Percentiles rank a stretch among this genome's conserved stretches.
Evolutionary conservation across 2,888 invertebrate species (phyloP).

Genomic region (Cylindroiulus punctatus): DNA sequence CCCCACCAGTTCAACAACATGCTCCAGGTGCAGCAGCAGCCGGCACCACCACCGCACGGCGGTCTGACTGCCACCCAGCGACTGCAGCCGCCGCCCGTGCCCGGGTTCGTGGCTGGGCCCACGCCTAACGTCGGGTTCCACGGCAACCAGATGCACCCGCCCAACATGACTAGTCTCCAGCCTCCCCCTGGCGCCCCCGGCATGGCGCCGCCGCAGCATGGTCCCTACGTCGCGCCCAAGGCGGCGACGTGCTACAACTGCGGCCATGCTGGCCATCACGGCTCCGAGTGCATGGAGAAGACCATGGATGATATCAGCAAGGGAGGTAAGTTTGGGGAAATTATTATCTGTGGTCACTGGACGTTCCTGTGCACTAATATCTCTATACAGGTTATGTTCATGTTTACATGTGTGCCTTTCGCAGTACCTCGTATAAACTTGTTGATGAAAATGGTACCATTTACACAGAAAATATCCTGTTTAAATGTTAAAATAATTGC

Average conservation of each 20-base stretch:
- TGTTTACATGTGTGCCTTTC: too few relatives aligned
- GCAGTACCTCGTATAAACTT: too few relatives aligned
- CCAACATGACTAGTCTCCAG: not conserved
- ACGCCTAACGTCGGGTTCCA: constrained; percentile 58
- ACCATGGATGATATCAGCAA: constrained; percentile 91
- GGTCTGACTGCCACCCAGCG: constrained; percentile 40
- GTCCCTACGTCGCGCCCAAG: not conserved
- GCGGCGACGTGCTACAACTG: constrained; percentile 90
- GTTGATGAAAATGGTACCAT: too few relatives aligned
- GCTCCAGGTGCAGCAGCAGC: constrained; percentile 53
- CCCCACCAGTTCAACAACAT: not conserved
- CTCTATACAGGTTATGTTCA: too few relatives aligned
- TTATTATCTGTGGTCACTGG: not conserved
- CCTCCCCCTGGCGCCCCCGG: constrained; percentile 46
- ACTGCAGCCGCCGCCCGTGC: constrained; percentile 55
- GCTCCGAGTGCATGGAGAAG: constrained; percentile 87
- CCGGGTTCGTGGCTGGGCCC: constrained; percentile 57
- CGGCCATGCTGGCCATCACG: constrained; percentile 83
- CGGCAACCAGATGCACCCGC: constrained; percentile 19
- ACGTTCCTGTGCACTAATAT: too few relatives aligned
- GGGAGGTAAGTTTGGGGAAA: constrained; percentile 62
- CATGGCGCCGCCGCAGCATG: constrained; percentile 56
- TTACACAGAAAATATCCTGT: too few relatives aligned
- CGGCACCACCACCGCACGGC: constrained; percentile 44
- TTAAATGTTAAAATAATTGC: too few relatives aligned